A percentile compares a stretch with the other conserved stretches of the same genome.
phyloP scores from a whole-genome alignment of 2,888 invertebrate genomes.

The Willowsia nigromaculata region DNA sequence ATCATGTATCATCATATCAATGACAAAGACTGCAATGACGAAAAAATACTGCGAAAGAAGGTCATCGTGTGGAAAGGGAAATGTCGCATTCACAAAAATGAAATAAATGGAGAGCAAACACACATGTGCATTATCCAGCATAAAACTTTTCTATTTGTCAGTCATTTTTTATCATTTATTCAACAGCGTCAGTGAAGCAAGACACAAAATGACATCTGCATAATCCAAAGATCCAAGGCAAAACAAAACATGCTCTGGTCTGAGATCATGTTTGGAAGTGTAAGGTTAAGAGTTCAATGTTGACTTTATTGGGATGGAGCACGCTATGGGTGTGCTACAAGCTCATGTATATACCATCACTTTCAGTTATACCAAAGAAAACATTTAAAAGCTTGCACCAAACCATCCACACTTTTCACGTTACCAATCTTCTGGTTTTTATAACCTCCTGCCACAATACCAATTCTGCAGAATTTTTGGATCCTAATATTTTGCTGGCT shows the following conservation, averaged over 20 bases:
- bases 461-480: not conserved
- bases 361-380: not conserved
- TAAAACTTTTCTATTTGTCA: not conserved
- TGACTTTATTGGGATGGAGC: not conserved
- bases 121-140: not conserved
- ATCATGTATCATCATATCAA: not conserved
- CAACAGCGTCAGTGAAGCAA: not conserved
- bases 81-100: not conserved
- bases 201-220: slow-evolving; percentile 19
- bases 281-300: not conserved
- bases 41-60: not conserved
- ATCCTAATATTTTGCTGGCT: not conserved
- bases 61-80: not conserved
- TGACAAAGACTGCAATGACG: not conserved
- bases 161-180: not conserved
- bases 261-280: too few species aligned
- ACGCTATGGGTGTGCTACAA: not conserved
- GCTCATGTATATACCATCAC: not conserved
- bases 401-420: not conserved
- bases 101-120: not conserved
- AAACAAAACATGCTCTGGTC: slow-evolving; percentile 2
- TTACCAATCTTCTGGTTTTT: not conserved
- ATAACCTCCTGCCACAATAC: not conserved
- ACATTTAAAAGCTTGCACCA: not conserved
- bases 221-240: slow-evolving; percentile 19